These are phyloP conservation scores for Aspidiotus destructor DNA, from an alignment of 2,888 invertebrate genomes.

Conservation along the genomic window DNA sequence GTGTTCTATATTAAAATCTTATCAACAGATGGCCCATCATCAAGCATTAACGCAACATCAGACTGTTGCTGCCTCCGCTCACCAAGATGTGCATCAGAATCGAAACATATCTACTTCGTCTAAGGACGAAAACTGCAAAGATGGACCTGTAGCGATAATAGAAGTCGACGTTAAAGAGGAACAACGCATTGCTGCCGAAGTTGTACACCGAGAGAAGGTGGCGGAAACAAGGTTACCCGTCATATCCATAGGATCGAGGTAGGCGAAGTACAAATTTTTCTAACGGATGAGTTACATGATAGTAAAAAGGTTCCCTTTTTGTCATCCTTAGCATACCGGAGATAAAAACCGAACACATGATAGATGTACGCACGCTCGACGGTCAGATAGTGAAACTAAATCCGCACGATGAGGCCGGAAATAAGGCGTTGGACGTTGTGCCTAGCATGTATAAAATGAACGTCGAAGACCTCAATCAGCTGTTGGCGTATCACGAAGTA, in stretches of 20 bases:
- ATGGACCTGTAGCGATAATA: constrained; percentile 3
- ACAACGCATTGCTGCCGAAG: constrained; percentile 35
- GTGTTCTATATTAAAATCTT: not conserved
- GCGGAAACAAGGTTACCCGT: constrained; percentile 27
- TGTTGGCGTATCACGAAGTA: constrained; percentile 77
- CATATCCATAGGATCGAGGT: constrained; percentile 27
- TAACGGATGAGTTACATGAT: too few species aligned
- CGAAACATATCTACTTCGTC: constrained; percentile 10
- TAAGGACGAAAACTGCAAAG: constrained; percentile 18
- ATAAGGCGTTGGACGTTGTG: constrained; percentile 54
- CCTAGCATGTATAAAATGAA: constrained; percentile 71
- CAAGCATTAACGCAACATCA: constrained; percentile 46
- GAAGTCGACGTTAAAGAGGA: constrained; percentile 30
- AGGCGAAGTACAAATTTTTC: not conserved
- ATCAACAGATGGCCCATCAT: constrained; percentile 45
- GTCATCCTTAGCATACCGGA: constrained; percentile 40
- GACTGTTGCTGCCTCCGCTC: constrained; percentile 35
- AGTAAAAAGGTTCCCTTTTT: not conserved
- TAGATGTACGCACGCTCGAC: constrained; percentile 57
- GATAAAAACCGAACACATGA: constrained; percentile 46
- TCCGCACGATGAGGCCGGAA: constrained; percentile 52
- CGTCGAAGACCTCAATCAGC: constrained; percentile 73
- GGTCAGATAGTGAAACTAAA: constrained; percentile 66
- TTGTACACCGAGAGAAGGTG: constrained; percentile 19
- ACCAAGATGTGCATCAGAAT: constrained; percentile 24